Conservation (phyloP, 2,113 vertebrate genomes). For the Periophthalmus modestus region DNA sequence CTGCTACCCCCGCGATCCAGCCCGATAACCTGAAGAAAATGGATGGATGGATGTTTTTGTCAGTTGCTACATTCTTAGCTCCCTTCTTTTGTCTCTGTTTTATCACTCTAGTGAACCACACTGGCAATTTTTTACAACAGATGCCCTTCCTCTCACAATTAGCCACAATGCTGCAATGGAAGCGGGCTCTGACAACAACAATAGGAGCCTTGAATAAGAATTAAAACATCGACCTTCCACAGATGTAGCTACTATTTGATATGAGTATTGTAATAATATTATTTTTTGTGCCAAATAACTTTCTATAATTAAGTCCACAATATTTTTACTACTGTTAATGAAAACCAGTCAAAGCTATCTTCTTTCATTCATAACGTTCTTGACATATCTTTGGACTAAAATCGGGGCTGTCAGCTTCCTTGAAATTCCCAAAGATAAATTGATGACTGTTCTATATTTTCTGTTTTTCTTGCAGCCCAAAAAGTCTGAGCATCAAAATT, state of each 20-base stretch:
- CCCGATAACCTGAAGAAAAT: too few species aligned
- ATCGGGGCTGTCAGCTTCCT: neutral
- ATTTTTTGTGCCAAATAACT: too few species aligned
- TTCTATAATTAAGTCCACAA: neutral
- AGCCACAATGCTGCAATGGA: neutral
- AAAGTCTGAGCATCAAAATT: conserved; percentile 8
- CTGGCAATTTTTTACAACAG: neutral
- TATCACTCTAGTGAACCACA: too few species aligned
- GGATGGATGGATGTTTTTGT: too few species aligned
- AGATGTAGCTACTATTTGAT: neutral
- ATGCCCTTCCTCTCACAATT: neutral
- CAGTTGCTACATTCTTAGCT: neutral
- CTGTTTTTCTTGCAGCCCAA: neutral
- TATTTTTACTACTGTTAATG: too few species aligned
- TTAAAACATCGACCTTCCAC: neutral
- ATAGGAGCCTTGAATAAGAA: neutral
- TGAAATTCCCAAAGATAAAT: neutral
- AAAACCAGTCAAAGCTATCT: neutral
- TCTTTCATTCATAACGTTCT: neutral
- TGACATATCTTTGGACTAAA: neutral
- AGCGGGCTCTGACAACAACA: neutral
- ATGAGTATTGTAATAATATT: neutral
- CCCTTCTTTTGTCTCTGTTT: neutral
- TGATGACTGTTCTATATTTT: neutral
- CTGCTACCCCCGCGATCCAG: too few species aligned